Percentiles rank a stretch among this genome's conserved stretches.
Conservation (phyloP, 1,140 invertebrate species). For the Drosophila arizonae region DNA sequence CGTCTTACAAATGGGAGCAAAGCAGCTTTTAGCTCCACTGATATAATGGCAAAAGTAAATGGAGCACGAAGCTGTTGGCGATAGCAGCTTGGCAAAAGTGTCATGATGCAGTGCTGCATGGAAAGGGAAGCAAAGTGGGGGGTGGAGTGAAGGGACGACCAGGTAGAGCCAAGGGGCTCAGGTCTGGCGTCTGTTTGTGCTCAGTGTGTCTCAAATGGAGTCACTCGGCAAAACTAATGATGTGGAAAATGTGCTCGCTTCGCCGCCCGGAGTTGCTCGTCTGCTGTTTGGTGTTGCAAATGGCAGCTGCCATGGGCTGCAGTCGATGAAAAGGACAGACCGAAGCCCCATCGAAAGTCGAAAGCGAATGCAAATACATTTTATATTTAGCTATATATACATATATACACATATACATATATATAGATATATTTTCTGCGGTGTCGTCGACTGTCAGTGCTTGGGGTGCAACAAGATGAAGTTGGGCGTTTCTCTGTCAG, state of each 20-base stretch:
- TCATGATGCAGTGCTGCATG: conserved; percentile 53
- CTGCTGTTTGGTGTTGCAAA: conserved; percentile 50
- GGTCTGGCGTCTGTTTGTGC: conserved; percentile 47
- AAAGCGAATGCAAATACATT: conserved; percentile 37
- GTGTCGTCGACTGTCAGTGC: conserved; percentile 10
- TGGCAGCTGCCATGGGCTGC: conserved; percentile 32
- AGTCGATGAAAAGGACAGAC: not conserved
- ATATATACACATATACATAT: conserved; percentile 1
- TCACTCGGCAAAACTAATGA: conserved; percentile 79
- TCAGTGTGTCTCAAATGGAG: conserved; percentile 67
- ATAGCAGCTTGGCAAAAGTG: not conserved
- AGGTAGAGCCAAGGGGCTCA: conserved; percentile 48
- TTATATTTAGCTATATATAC: conserved; percentile 6
- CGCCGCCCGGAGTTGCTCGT: conserved; percentile 15
- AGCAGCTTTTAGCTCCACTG: conserved; percentile 13
- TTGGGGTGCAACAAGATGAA: not conserved
- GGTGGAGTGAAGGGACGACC: not conserved
- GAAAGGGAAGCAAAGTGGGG: not conserved
- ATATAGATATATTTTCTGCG: conserved; percentile 10
- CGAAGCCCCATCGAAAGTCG: conserved; percentile 16
- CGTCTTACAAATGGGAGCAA: conserved; percentile 62
- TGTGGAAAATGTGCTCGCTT: conserved; percentile 76
- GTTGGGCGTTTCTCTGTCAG: conserved; percentile 4
- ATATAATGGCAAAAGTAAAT: conserved; percentile 64
- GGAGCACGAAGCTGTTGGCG: conserved; percentile 62